phyloP scores from a whole-genome alignment of 2,113 vertebrate genomes.

The Spizaetus ornatus region DNA sequence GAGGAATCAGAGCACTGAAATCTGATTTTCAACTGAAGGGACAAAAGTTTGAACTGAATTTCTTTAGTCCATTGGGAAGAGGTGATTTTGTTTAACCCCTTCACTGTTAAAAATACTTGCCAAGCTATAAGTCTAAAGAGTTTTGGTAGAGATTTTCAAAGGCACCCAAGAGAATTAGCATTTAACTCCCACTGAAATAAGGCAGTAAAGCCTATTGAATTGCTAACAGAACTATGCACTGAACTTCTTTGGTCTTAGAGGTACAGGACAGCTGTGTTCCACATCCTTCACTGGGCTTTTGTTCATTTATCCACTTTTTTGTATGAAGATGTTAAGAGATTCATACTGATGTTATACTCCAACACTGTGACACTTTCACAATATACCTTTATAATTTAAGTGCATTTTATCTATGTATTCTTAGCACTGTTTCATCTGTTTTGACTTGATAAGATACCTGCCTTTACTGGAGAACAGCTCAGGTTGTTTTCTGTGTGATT shows the following conservation, averaged over 20 bases:
- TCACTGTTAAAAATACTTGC: background rate
- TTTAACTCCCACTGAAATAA: background rate
- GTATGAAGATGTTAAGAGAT: background rate
- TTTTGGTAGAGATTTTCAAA: background rate
- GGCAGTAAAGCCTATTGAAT: background rate
- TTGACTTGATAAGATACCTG: background rate
- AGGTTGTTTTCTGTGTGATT: background rate
- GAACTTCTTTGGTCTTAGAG: background rate
- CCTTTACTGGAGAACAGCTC: background rate
- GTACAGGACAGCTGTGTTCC: background rate
- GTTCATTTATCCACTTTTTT: background rate
- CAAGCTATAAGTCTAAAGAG: background rate
- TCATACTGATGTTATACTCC: background rate
- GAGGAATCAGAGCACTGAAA: conserved; percentile 58
- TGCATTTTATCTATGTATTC: background rate
- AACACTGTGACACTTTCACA: background rate
- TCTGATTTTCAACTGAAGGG: conserved; percentile 53
- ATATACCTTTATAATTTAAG: background rate
- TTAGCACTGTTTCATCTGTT: background rate
- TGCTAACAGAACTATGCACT: background rate
- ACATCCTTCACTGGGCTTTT: background rate
- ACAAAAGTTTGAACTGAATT: background rate
- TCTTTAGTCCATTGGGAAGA: background rate
- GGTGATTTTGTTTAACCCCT: background rate
- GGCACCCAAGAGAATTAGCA: background rate